Conservation (phyloP, 2,888 invertebrate genomes). For the Deilephila porcellus region DNA sequence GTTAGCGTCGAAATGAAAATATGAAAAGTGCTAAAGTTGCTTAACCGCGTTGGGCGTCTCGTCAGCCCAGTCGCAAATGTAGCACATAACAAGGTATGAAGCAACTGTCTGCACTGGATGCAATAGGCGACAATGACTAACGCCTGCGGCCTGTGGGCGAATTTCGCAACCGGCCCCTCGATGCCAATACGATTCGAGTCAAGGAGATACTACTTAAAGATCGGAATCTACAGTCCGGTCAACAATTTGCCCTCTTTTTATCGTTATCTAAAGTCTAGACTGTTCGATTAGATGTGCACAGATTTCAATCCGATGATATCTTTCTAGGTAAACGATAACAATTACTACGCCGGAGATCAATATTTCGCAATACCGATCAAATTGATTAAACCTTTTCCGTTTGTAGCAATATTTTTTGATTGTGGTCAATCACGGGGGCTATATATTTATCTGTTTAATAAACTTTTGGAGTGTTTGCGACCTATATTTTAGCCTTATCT, state of each 20-base stretch:
- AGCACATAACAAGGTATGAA: conserved; percentile 45
- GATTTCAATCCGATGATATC: conserved; percentile 36
- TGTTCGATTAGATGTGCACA: conserved; percentile 47
- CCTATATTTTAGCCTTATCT: neutral
- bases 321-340: conserved; percentile 16
- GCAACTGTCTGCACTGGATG: conserved; percentile 58
- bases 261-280: conserved; percentile 57
- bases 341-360: conserved; percentile 1
- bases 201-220: conserved; percentile 65
- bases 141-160: conserved; percentile 62
- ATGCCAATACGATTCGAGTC: conserved; percentile 74
- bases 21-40: neutral
- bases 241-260: conserved; percentile 64
- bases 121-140: conserved; percentile 78
- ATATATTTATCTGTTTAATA: conserved; percentile 21
- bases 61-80: conserved; percentile 39
- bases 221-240: conserved; percentile 67
- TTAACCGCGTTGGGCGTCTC: conserved; percentile 28
- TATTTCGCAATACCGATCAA: conserved; percentile 16
- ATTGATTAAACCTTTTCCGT: neutral
- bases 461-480: conserved; percentile 13
- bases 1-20: neutral
- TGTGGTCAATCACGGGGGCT: neutral
- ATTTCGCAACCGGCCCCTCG: conserved; percentile 71
- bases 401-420: neutral